Evolutionary conservation across 2,888 invertebrate genomes (phyloP).

Genomic region (Eupeodes latifasciatus): DNA sequence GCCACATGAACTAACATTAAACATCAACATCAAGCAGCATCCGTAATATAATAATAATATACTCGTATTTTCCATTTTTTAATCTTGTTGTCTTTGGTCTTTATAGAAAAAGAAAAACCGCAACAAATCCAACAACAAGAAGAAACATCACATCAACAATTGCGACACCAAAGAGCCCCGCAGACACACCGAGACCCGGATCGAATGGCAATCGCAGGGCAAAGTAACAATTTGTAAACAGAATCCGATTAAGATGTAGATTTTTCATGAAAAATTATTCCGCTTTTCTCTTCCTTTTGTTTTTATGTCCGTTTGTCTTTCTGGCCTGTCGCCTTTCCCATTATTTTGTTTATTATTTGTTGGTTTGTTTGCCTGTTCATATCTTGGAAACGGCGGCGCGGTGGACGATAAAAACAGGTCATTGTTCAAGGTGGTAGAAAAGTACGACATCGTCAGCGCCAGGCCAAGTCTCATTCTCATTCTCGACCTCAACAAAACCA

Average conservation of each 20-base stretch:
- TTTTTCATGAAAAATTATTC: slow-evolving; percentile 77
- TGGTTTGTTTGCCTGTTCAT: background rate
- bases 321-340: background rate
- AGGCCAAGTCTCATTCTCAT: slow-evolving; percentile 50
- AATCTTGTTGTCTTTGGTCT: background rate
- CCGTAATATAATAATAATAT: slow-evolving; percentile 12
- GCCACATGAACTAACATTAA: background rate
- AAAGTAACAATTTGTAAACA: slow-evolving; percentile 80
- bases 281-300: slow-evolving; percentile 62
- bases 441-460: slow-evolving; percentile 78
- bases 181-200: slow-evolving; percentile 85
- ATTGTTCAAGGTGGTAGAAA: slow-evolving; percentile 84
- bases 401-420: slow-evolving; percentile 78
- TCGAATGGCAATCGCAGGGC: slow-evolving; percentile 87
- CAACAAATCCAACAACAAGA: slow-evolving; percentile 82
- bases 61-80: slow-evolving; percentile 13
- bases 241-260: slow-evolving; percentile 78
- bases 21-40: background rate
- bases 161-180: slow-evolving; percentile 86
- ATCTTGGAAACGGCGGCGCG: background rate
- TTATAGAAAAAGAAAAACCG: slow-evolving; percentile 83
- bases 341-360: background rate
- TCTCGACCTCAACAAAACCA: slow-evolving; percentile 70
- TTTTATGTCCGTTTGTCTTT: slow-evolving; percentile 17
- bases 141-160: slow-evolving; percentile 83